phyloP scores from a whole-genome alignment of 2,113 vertebrate species.

The Tricholaema leucomelas region DNA sequence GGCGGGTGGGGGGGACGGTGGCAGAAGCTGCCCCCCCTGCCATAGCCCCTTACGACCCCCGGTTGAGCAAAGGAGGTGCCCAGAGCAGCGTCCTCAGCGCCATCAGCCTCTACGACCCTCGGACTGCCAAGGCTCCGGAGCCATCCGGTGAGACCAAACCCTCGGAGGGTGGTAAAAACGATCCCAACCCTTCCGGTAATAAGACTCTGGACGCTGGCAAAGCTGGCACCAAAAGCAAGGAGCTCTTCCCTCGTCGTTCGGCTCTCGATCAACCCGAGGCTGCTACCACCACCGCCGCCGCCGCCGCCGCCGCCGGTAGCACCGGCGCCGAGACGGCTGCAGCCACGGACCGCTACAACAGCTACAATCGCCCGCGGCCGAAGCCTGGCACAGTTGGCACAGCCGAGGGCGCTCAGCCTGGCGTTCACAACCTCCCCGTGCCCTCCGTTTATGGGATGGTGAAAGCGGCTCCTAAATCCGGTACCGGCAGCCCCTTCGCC shows the following conservation, averaged over 20 bases:
- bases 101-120: slow-evolving; percentile 91
- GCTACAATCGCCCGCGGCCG: slow-evolving; percentile 89
- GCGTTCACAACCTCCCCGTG: slow-evolving; percentile 86
- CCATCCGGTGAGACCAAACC: slow-evolving; percentile 42
- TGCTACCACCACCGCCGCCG: too few relatives aligned
- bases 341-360: slow-evolving; percentile 89
- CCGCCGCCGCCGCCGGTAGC: too few relatives aligned
- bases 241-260: slow-evolving; percentile 88
- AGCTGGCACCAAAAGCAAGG: slow-evolving; percentile 77
- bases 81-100: slow-evolving; percentile 88
- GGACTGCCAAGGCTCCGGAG: slow-evolving; percentile 77
- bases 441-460: slow-evolving; percentile 86
- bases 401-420: slow-evolving; percentile 59
- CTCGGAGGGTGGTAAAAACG: slow-evolving; percentile 7
- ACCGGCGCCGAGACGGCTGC: not conserved
- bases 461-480: slow-evolving; percentile 77
- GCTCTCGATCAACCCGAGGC: slow-evolving; percentile 86
- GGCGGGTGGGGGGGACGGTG: too few relatives aligned
- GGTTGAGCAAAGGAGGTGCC: slow-evolving; percentile 74
- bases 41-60: slow-evolving; percentile 89
- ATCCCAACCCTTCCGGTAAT: too few relatives aligned
- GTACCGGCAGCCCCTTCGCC: slow-evolving; percentile 83
- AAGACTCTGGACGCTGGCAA: slow-evolving; percentile 1
- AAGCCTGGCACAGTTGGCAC: slow-evolving; percentile 56
- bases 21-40: slow-evolving; percentile 47